Conservation (phyloP, 1,140 invertebrate genomes). For the Hyles euphorbiae region DNA sequence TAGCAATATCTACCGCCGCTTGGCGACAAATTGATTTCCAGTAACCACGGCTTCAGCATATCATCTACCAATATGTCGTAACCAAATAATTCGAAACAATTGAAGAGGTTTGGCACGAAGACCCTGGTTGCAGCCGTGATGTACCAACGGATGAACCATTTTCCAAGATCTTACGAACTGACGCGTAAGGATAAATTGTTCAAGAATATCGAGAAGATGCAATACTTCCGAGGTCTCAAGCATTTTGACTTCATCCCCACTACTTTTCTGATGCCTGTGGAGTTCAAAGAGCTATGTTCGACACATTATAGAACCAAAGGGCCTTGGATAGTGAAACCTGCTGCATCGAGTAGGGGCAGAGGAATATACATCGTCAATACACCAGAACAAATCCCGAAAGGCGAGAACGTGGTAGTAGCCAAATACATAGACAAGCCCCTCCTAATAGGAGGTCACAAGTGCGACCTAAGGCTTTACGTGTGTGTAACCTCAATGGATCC, state of each 20-base stretch:
- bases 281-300: conserved; percentile 85
- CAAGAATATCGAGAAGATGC: conserved; percentile 97
- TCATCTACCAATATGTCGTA: conserved; percentile 96
- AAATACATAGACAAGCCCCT: conserved; percentile 96
- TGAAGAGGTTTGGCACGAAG: conserved; percentile 90
- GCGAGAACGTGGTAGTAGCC: conserved; percentile 93
- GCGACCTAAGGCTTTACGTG: conserved; percentile 91
- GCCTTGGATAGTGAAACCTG: conserved; percentile 96
- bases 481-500: conserved; percentile 91
- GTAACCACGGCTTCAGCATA: conserved; percentile 92
- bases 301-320: conserved; percentile 85
- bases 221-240: conserved; percentile 89
- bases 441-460: conserved; percentile 97
- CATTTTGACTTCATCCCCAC: conserved; percentile 95
- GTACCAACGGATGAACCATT: no score
- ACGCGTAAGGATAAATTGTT: conserved; percentile 95
- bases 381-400: conserved; percentile 92
- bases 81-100: conserved; percentile 96
- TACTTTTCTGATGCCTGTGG: conserved; percentile 92
- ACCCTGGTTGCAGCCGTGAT: conserved; percentile 93
- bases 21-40: conserved; percentile 95
- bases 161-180: conserved; percentile 93
- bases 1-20: no score
- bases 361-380: conserved; percentile 91
- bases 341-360: conserved; percentile 91